Percentiles rank a stretch among this genome's conserved stretches.
These are phyloP conservation scores for Pelobates fuscus DNA, from an alignment of 2,113 vertebrate species.

Conservation along the genomic window DNA sequence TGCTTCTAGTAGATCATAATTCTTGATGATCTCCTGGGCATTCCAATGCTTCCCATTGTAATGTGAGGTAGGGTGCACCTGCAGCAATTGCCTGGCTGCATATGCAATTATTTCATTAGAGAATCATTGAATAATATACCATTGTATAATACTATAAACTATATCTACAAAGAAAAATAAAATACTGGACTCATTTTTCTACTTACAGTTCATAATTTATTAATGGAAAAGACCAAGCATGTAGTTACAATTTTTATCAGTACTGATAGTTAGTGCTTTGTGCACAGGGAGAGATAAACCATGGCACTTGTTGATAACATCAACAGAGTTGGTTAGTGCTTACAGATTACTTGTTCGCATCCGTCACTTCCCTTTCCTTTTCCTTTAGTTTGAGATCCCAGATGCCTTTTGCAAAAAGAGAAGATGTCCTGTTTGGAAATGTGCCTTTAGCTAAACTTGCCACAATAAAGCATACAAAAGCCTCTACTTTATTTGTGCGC, in stretches of 20 bases:
- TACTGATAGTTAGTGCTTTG: background rate
- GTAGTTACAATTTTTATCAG: background rate
- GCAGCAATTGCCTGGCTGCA: too few species aligned
- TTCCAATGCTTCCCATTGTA: too few species aligned
- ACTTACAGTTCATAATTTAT: too few species aligned
- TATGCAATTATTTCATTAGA: too few species aligned
- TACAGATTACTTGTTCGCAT: constrained; percentile 18
- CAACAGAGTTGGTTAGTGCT: constrained; percentile 24
- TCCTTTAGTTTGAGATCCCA: constrained; percentile 24
- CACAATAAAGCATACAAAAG: background rate
- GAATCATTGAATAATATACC: too few species aligned
- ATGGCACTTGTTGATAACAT: constrained; percentile 11
- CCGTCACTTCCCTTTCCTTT: constrained; percentile 49
- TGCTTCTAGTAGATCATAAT: too few species aligned
- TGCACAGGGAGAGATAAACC: constrained; percentile 15
- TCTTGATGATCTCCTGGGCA: too few species aligned
- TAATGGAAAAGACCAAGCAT: background rate
- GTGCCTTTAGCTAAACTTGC: background rate
- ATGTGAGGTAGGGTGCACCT: too few species aligned
- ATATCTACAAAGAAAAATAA: too few species aligned
- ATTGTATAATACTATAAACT: too few species aligned
- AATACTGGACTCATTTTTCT: too few species aligned
- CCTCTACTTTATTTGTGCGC: background rate
- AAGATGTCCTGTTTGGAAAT: constrained; percentile 25
- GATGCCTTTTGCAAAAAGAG: constrained; percentile 13